Base-by-base conservation (phyloP, 2,113 vertebrate genomes). In the Hemiscyllium ocellatum region DNA sequence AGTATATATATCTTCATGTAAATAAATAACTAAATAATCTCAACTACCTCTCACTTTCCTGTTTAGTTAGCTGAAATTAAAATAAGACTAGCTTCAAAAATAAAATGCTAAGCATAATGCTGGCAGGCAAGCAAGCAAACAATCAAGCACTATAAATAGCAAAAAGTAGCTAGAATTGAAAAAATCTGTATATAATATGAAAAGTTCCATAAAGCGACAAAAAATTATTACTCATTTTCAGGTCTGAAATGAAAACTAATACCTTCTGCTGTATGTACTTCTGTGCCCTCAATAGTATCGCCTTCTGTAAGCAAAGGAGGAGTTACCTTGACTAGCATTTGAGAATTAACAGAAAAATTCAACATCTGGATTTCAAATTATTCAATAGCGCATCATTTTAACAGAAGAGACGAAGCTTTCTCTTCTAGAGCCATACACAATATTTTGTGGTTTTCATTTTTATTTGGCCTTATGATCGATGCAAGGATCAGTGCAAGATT, bases 261-360 rank as follows among this genome's bases (percentile, higher is more conserved):
- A 95, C 94, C 94, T 52, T 95, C 69, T 52, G 68, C 42, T 72
- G 5, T 24, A 50, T 95, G 94, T 12, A 52, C 69, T 47, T 95
- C 47, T 17, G 94, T 29, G 33, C n/a, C 47, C 24, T 95, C 26
- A 8, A 15, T 26, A 19, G 24, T 70, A 72, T 52, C 69, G 19
- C 24, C 42, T 12, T 95, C 94, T 95, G 91, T 94, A 69, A 95
- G 69, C 26, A 95, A 52, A 95, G 72, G 22, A 70, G 12, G 66
- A 70, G 42, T 76, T 33, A 95, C 6, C 22, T 69, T 50, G 37
- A 72, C 26, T 52, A 69, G 94, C 47, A 33, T 17, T 94, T 95
- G 68, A 95, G 26, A 95, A 76, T 42, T 47, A 72, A 72, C 3
- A 50, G 72, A 33, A 47, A 50, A 52, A 24, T 95, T 95, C 42